Evolutionary conservation across 2,888 invertebrate genomes (phyloP).

Genomic region (Arrhopalites spinosus): DNA sequence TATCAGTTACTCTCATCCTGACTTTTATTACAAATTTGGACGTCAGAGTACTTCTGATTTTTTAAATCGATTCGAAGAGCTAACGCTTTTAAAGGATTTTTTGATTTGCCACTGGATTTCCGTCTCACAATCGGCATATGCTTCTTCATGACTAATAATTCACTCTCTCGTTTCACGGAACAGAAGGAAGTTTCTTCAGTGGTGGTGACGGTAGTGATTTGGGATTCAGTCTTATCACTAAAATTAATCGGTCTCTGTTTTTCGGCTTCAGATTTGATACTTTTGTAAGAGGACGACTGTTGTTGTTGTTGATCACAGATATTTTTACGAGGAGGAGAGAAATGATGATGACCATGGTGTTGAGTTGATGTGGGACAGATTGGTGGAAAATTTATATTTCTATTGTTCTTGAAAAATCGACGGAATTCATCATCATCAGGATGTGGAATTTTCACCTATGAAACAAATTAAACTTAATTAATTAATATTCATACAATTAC

Average conservation of each 20-base stretch:
- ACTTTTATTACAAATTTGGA: slow-evolving; percentile 2
- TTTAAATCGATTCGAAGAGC: slow-evolving; percentile 53
- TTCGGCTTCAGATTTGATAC: neutral
- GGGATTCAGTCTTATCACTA: neutral
- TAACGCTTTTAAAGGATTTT: slow-evolving; percentile 52
- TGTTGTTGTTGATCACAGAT: neutral
- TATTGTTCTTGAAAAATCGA: slow-evolving; percentile 45
- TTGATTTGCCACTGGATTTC: slow-evolving; percentile 48
- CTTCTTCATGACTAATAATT: slow-evolving; percentile 54
- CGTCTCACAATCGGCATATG: slow-evolving; percentile 48
- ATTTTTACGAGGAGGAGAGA: neutral
- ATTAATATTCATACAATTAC: too few relatives aligned
- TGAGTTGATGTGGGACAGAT: slow-evolving; percentile 5
- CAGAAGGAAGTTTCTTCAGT: slow-evolving; percentile 30
- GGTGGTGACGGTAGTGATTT: neutral
- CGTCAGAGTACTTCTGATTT: slow-evolving; percentile 52
- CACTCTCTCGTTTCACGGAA: slow-evolving; percentile 48
- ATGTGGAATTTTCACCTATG: slow-evolving; percentile 48
- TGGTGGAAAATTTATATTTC: slow-evolving; percentile 26
- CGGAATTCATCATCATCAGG: slow-evolving; percentile 54
- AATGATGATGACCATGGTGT: too few relatives aligned
- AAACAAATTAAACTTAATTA: too few relatives aligned
- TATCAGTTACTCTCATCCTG: slow-evolving; percentile 1
- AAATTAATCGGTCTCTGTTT: neutral
- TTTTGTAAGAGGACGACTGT: neutral